phyloP scores from a whole-genome alignment of 2,113 vertebrate genomes.

The Crotalus helleri region DNA sequence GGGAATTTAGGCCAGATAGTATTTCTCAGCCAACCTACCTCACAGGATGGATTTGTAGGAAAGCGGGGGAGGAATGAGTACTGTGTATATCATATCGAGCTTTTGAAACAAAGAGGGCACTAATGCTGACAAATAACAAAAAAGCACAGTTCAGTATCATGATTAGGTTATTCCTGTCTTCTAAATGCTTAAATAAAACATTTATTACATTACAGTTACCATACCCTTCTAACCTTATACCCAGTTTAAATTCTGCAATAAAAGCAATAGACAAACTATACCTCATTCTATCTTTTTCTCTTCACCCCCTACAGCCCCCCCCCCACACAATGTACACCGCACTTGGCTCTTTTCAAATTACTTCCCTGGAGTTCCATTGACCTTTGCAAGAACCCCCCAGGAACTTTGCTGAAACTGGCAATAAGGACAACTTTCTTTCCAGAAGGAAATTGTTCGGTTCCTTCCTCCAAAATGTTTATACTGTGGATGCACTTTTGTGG shows the following conservation, averaged over 20 bases:
- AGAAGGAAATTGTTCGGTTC: constrained; percentile 21
- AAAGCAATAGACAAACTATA: neutral
- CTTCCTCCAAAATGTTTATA: constrained; percentile 41
- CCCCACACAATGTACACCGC: neutral
- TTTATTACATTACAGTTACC: neutral
- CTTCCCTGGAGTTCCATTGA: constrained; percentile 36
- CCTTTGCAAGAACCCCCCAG: constrained; percentile 34
- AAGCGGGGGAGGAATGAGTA: neutral
- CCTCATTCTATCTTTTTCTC: neutral
- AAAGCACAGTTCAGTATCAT: neutral
- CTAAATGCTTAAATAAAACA: neutral
- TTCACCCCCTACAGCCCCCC: neutral
- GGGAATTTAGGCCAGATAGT: neutral
- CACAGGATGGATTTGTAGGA: neutral
- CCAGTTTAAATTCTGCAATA: neutral
- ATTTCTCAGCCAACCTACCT: neutral
- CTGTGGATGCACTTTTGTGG: constrained; percentile 43
- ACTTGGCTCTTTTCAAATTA: constrained; percentile 39
- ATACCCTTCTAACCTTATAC: neutral
- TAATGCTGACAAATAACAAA: neutral
- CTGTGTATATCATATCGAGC: neutral
- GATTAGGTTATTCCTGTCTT: neutral
- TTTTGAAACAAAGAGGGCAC: neutral
- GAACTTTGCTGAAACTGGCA: constrained; percentile 11
- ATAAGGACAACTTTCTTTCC: constrained; percentile 13